Conservation (phyloP, 2,113 vertebrate species). For the Eolophus roseicapilla region DNA sequence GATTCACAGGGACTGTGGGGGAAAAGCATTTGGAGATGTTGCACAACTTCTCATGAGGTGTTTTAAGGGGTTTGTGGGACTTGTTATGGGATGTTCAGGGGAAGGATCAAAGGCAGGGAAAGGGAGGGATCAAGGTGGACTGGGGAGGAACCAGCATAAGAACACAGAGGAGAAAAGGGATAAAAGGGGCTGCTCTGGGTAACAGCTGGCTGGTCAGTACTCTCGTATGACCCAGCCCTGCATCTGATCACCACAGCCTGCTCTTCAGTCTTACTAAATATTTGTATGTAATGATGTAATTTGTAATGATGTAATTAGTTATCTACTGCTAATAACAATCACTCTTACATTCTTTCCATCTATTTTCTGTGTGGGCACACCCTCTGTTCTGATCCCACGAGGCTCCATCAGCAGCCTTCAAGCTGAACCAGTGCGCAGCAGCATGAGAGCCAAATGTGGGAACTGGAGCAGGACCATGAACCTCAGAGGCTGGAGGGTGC, state of each 20-base stretch:
- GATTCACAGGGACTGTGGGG: accelerated
- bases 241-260: no score
- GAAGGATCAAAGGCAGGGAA: neutral
- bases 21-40: accelerated
- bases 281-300: neutral
- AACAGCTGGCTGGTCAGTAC: neutral
- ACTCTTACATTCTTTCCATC: neutral
- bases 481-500: neutral
- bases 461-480: accelerated
- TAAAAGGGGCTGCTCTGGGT: neutral
- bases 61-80: neutral
- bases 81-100: neutral
- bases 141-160: neutral
- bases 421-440: neutral
- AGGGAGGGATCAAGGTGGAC: neutral
- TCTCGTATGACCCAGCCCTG: accelerated
- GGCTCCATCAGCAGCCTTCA: neutral
- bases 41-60: neutral
- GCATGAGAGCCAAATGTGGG: accelerated
- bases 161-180: neutral
- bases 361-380: neutral
- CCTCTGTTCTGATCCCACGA: neutral
- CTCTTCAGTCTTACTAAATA: neutral
- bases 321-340: accelerated
- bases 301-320: neutral